A percentile compares a stretch with the other conserved stretches of the same genome.
phyloP scores from a whole-genome alignment of 1,140 invertebrate genomes.

The Drosophila sucinea region DNA sequence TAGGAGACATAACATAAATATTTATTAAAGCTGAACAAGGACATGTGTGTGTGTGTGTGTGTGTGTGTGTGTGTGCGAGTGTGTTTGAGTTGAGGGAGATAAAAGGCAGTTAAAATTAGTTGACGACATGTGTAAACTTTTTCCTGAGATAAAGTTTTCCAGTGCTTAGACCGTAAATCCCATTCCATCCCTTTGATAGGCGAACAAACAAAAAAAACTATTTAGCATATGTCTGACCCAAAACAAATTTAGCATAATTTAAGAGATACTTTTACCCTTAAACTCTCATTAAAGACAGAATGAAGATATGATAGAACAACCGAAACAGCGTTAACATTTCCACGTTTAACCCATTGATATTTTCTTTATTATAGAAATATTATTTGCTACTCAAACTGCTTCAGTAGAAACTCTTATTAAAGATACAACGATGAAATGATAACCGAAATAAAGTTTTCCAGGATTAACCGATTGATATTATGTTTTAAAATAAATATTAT shows the following conservation, averaged over 20 bases:
- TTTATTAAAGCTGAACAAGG: conserved; percentile 59
- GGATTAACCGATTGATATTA: too few relatives aligned
- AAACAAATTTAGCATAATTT: conserved; percentile 14
- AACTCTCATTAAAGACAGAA: too few relatives aligned
- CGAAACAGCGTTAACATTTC: too few relatives aligned
- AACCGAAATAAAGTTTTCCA: too few relatives aligned
- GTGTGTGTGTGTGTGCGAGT: not conserved
- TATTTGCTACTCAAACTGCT: too few relatives aligned
- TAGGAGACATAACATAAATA: conserved; percentile 57
- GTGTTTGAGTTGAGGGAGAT: conserved; percentile 7
- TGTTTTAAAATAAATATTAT: too few relatives aligned
- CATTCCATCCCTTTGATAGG: not conserved
- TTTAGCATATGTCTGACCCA: conserved; percentile 12
- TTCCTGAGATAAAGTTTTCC: conserved; percentile 50
- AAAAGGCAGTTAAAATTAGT: conserved; percentile 14
- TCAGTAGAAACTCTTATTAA: too few relatives aligned
- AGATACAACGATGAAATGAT: too few relatives aligned
- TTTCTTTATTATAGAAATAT: too few relatives aligned
- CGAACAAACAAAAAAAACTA: not conserved
- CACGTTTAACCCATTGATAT: too few relatives aligned
- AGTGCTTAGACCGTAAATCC: conserved; percentile 33
- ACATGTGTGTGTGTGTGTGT: conserved; percentile 12
- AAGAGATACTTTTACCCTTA: not conserved
- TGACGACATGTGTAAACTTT: conserved; percentile 13
- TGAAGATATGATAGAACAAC: too few relatives aligned